Base-by-base conservation (phyloP, 2,888 invertebrate species). In the Sesia apiformis region DNA sequence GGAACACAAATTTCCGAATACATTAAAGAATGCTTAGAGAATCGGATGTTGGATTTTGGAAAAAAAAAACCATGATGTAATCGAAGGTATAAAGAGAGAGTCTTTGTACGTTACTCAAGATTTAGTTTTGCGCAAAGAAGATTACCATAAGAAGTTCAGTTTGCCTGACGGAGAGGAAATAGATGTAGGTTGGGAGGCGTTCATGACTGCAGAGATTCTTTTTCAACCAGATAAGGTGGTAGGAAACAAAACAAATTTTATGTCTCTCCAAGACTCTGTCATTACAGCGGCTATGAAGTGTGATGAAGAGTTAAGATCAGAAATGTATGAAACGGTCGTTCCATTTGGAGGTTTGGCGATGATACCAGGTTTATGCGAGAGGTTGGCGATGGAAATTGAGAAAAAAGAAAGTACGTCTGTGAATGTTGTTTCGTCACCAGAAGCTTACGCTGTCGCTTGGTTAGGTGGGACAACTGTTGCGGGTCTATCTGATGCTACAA, bases 381-480 rank as follows among this genome's bases (percentile, higher is more conserved):
- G 86, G 39, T 58, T 87, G 40, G 46, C 60, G 3, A 8, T 49
- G 0, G 87, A 86, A 56, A 39, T 86, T 3, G 70, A 74, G 52
- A 49, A 49, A 3, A 5, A 65, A 0, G 54, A 65, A 0, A 6
- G 65, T 0, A 63, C 58, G 5, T 66, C 75, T 0, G 75, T 78
- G 0, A 66, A 67, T 40, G 60, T 87, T 3, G 3, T 73, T 1
- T 52, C 65, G 0, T 75, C 78, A 0, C 41, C 67, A 0, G 87
- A 88, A 59, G 60, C 77, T 0, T 78, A 79, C 43, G 69, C 77
- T 0, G 61, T 78, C 0, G 40, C 79, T 0, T 87, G 86, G 87
- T 59, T 87, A 8, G 88, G 88, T 0, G 88, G 79, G 3, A 78
- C 88, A 0, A 76, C 76, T 0, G 86, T 84, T 52, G 82, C 84